Conservation (phyloP, 2,113 vertebrate species). For the Alethe diademata region DNA sequence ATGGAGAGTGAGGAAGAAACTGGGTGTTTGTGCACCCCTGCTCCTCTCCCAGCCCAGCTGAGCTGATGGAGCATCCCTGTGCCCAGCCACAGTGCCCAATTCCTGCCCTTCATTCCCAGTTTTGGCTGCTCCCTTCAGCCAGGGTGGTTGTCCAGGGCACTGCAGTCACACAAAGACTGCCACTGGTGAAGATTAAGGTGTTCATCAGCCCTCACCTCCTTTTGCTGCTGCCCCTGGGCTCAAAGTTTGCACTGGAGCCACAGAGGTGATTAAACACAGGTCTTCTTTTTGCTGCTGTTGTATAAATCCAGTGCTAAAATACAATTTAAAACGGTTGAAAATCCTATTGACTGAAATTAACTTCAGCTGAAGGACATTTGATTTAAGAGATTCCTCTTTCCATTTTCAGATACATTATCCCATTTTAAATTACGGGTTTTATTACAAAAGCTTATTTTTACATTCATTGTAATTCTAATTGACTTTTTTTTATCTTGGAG, state of each 20-base stretch:
- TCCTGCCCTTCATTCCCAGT: background rate
- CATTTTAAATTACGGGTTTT: slow-evolving; percentile 61
- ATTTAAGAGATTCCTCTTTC: slow-evolving; percentile 65
- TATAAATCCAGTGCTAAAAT: slow-evolving; percentile 60
- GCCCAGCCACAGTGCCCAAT: rapidly evolving
- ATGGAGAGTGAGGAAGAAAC: background rate
- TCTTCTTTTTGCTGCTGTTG: background rate
- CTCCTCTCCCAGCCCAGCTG: background rate
- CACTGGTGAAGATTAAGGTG: background rate
- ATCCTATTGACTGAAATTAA: slow-evolving; percentile 68
- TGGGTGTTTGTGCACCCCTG: rapidly evolving
- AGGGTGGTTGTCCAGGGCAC: background rate
- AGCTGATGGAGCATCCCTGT: background rate
- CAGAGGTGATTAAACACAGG: background rate
- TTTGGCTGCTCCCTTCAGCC: background rate
- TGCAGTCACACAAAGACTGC: rapidly evolving
- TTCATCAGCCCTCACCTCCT: rapidly evolving
- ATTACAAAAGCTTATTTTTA: slow-evolving; percentile 66
- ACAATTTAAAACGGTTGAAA: slow-evolving; percentile 47
- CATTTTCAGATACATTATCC: slow-evolving; percentile 61
- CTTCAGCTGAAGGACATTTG: slow-evolving; percentile 64
- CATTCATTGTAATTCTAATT: slow-evolving; percentile 66
- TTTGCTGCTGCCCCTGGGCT: background rate
- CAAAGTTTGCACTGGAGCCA: background rate
- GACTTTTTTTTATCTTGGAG: slow-evolving; percentile 52